Conservation (phyloP, 2,797 vertebrate species). For the Urosaurus nigricauda region DNA sequence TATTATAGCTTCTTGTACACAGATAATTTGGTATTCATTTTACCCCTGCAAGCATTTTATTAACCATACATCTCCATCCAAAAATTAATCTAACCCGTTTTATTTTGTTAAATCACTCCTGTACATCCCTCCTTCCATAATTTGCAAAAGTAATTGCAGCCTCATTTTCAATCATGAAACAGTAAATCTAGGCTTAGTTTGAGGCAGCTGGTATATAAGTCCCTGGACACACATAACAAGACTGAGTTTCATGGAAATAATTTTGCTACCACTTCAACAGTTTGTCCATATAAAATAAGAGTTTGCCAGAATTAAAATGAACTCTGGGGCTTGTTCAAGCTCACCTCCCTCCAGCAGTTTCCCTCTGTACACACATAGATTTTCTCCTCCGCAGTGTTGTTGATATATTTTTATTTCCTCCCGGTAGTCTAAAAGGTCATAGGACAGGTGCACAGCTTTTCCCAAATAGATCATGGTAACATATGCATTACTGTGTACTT, state of each 20-base stretch:
- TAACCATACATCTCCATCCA: conserved; percentile 54
- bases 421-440: conserved; percentile 78
- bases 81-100: conserved; percentile 65
- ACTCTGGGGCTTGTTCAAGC: conserved; percentile 50
- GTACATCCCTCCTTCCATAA: conserved; percentile 59
- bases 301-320: conserved; percentile 31
- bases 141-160: conserved; percentile 61
- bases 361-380: conserved; percentile 93
- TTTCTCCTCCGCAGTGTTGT: conserved; percentile 96
- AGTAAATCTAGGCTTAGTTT: conserved; percentile 66
- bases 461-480: conserved; percentile 92
- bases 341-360: conserved; percentile 89
- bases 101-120: conserved; percentile 63
- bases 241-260: conserved; percentile 60
- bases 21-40: conserved; percentile 57
- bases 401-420: conserved; percentile 94
- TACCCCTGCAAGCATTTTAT: conserved; percentile 59
- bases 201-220: conserved; percentile 63
- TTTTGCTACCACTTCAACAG: conserved; percentile 57
- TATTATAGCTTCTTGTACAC: conserved; percentile 54
- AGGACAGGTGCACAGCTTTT: conserved; percentile 86
- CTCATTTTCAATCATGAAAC: conserved; percentile 62
- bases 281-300: conserved; percentile 47
- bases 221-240: conserved; percentile 54
- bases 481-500: conserved; percentile 81